Base-by-base conservation (phyloP, 2,113 vertebrate species). In the Pontoporia blainvillei region DNA sequence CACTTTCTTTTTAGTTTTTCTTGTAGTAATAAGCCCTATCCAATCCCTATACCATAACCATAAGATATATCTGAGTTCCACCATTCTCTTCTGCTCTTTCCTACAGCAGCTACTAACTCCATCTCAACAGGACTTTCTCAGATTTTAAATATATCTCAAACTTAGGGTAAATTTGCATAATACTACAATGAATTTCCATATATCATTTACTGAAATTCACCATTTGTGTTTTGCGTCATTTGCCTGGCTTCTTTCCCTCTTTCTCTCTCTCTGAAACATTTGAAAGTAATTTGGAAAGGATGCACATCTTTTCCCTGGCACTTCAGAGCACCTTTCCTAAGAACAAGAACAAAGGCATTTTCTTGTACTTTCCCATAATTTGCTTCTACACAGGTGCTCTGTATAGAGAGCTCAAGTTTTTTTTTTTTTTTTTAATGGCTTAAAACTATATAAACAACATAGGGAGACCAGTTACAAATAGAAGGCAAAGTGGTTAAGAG, bases 51-150 rank as follows among this genome's bases (percentile, higher is more conserved):
- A 4, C 5, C 36, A 9, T 21, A 34, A 31, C 11, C 62, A 21
- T 36, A 49, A 62, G 46, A 41, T 12, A 41, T 2, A 10, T 0
- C 8, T 1, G 0, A 14, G 1, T 13, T 13, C 27, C 15, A 41
- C 13, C 31, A 1, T 36, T n/a, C 23, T 27, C 4, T 36, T 49
- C 17, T 59, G 11, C 12, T 73, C 41, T 41, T 23, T 83, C 31
- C 10, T 10, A 0, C 2, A 12, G 6, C 7, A 34, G 29, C 11
- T 54, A 29, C 25, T 44, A 49, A 46, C 18, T 41, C 34, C 17
- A 59, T 57, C 23, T 39, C 69, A 91, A 18, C 6, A 73, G 29
- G 18, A 9, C 5, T 61, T 66, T n/a, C 44, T 78, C 46, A 54
- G 75, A 54, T 15, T 84, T 84, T 29, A 39, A 13, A 36, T 72